Evolutionary conservation across 2,888 invertebrate species (phyloP).

Genomic region (Eueremaeus valkanovi): DNA sequence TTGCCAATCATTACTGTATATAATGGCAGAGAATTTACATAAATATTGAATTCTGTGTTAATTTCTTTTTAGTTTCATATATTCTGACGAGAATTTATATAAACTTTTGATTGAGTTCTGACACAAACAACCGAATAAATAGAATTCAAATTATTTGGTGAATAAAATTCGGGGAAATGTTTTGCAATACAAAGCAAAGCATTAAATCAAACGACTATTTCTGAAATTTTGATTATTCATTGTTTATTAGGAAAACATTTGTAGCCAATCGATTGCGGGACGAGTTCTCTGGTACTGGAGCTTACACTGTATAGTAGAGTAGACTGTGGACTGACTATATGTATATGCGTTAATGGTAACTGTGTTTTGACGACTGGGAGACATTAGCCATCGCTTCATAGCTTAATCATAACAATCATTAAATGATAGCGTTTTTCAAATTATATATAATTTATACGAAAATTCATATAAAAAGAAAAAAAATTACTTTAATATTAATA

Average conservation of each 20-base stretch:
- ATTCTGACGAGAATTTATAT: not conserved
- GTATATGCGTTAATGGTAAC: not conserved
- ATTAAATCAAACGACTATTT: not conserved
- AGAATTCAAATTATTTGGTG: no score
- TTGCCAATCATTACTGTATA: not conserved
- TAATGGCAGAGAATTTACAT: not conserved
- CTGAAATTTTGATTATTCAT: not conserved
- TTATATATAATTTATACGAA: not conserved
- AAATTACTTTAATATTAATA: not conserved
- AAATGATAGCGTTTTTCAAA: not conserved
- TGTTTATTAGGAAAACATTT: not conserved
- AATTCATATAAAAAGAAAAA: not conserved
- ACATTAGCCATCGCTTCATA: not conserved
- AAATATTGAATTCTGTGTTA: not conserved
- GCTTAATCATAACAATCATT: not conserved
- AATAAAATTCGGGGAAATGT: not conserved
- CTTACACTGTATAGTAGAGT: no score
- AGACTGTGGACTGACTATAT: not conserved
- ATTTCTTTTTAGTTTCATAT: not conserved
- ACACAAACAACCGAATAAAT: no score
- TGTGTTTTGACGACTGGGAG: not conserved
- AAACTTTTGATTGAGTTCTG: not conserved
- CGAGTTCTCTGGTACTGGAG: not conserved
- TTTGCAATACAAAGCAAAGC: not conserved
- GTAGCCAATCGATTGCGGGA: not conserved